Evolutionary conservation across 37 sponge, comb jelly and placozoan species (phyloP), one percentile per base, ranked within the genome.

Genomic region (Amphimedon queenslandica): DNA sequence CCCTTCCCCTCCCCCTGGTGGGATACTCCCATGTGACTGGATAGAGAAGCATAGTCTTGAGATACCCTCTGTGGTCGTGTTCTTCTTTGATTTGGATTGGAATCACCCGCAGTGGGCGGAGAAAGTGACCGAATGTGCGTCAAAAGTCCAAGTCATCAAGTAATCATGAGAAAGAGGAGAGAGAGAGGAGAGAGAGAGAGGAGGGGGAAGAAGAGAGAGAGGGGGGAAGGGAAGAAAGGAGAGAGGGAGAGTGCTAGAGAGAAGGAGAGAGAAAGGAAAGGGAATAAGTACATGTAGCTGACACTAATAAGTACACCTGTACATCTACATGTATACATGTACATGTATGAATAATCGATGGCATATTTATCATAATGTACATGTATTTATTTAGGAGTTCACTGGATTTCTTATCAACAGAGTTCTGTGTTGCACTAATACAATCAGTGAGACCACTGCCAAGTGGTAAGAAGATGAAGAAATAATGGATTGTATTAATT

Each of bases 1-100:
- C 13, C 13, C 53, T 47, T 11, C 72, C 5, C 27, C 53, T 47
- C 13, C 65, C 2, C 88, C 93, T 23, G 41, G 31, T 8, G 98
- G 94, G 29, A 90, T 96, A 23, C 67, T 96, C 34, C 84, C 87
- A 76, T 37, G 28, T 21, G 58, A 58, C 32, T 96, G 98, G 98
- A 40, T 96, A n/a, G 20, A 82, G 28, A 96, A 96, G 58, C 98
- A 96, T 67, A 68, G 77, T 4, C 38, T 76, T 60, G 81, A 87
- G 51, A 57, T 96, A 27, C 98, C 98, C 2, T 71, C 94, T 63
- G 86, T 90, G 42, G 73, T 93, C 32, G 88, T 82, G 33, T 66
- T 96, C 70, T 96, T 96, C 81, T 93, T 84, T 73, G 94, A 96
- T 69, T 77, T 96, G 70, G 98, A 96, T 76, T 96, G 98, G 98